These are phyloP conservation scores for Bombylius discolor DNA, from an alignment of 2,888 invertebrate genomes.

Conservation along the genomic window DNA sequence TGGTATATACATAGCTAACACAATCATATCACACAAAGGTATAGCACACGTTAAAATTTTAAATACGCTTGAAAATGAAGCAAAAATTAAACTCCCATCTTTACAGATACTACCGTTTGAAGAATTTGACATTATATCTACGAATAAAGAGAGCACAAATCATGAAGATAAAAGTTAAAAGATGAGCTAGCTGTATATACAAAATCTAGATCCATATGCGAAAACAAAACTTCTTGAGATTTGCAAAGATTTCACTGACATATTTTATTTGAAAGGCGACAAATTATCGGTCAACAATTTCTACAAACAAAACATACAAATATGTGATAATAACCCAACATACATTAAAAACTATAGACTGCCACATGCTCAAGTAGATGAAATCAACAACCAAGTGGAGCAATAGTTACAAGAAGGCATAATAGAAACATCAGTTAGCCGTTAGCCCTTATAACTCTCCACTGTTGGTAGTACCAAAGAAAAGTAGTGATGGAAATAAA, in stretches of 20 bases:
- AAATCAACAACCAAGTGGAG: slow-evolving; percentile 16
- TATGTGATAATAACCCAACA: not conserved
- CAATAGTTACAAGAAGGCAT: slow-evolving; percentile 20
- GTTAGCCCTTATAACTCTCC: slow-evolving; percentile 16
- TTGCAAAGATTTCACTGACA: not conserved
- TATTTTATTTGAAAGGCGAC: not conserved
- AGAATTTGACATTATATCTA: no score
- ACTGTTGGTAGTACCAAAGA: slow-evolving; percentile 17
- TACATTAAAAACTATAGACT: slow-evolving; percentile 3
- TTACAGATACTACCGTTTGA: no score
- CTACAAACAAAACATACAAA: not conserved
- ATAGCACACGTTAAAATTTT: not conserved
- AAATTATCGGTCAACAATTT: not conserved
- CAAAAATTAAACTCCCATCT: no score
- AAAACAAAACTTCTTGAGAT: not conserved
- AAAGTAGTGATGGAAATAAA: not conserved
- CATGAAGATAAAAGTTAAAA: not conserved
- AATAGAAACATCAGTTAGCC: slow-evolving; percentile 17
- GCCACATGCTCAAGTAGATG: slow-evolving; percentile 1
- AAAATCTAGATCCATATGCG: not conserved
- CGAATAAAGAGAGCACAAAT: no score
- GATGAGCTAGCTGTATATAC: not conserved
- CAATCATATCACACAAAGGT: not conserved
- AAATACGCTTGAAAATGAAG: no score
- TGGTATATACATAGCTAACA: not conserved